Conservation (phyloP, 2,797 vertebrate genomes). For the Gastrophryne carolinensis region DNA sequence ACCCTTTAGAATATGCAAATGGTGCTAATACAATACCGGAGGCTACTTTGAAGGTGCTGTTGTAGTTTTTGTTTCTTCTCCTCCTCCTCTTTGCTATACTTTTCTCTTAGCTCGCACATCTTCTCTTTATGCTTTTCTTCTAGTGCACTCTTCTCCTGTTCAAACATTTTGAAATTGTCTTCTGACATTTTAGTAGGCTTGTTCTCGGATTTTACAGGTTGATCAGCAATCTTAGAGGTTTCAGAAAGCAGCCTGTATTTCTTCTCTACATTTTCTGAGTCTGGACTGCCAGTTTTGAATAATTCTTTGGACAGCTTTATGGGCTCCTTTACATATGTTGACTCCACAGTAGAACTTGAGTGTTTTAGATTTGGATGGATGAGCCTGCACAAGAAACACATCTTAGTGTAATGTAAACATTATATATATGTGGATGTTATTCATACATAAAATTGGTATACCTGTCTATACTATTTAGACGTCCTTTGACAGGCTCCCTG, state of each 20-base stretch:
- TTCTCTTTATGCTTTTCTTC: slow-evolving; percentile 8
- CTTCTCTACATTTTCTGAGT: neutral
- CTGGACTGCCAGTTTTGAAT: neutral
- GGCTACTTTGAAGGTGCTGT: neutral
- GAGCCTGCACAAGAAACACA: neutral
- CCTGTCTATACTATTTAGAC: neutral
- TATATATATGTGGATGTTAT: too few relatives aligned
- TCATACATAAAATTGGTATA: neutral
- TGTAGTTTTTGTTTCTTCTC: neutral
- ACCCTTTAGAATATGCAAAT: too few relatives aligned
- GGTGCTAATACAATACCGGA: slow-evolving; percentile 5
- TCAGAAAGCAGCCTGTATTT: neutral
- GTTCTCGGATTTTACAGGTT: neutral
- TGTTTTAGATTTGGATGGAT: neutral
- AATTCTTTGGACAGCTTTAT: neutral
- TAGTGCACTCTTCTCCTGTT: neutral
- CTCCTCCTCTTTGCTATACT: slow-evolving; percentile 5
- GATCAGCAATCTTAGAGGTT: neutral
- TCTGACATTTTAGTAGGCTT: neutral
- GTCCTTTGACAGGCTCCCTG: neutral
- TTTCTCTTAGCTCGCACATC: slow-evolving; percentile 4
- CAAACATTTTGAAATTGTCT: neutral
- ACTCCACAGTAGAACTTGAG: neutral
- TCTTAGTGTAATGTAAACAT: neutral
- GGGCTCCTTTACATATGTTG: neutral